Conservation (phyloP, 2,113 vertebrate genomes). For the Nerophis lumbriciformis region DNA sequence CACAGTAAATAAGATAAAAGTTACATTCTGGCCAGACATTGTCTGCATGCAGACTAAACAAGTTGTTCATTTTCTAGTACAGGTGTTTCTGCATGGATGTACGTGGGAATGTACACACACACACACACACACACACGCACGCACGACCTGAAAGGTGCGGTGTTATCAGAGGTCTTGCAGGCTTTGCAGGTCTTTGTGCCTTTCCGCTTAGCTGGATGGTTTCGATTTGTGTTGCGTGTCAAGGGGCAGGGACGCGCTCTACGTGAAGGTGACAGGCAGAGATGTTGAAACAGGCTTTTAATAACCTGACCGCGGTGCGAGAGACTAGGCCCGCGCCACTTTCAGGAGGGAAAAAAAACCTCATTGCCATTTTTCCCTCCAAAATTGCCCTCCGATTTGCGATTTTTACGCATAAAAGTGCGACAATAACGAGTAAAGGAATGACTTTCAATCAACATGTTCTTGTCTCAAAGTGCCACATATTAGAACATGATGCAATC, state of each 20-base stretch:
- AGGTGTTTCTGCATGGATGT: slow-evolving; percentile 30
- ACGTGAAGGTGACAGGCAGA: slow-evolving; percentile 69
- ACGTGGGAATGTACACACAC: slow-evolving; percentile 42
- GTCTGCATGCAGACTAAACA: neutral
- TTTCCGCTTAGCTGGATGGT: slow-evolving; percentile 90
- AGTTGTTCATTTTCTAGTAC: slow-evolving; percentile 12
- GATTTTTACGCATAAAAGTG: too few relatives aligned
- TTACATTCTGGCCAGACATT: too few relatives aligned
- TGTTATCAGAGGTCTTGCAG: slow-evolving; percentile 95
- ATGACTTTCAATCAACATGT: too few relatives aligned
- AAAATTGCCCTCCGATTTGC: too few relatives aligned
- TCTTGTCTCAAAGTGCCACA: too few relatives aligned
- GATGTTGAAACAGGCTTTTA: slow-evolving; percentile 41
- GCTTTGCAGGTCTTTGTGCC: slow-evolving; percentile 85
- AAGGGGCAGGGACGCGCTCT: slow-evolving; percentile 29
- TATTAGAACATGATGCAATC: too few relatives aligned
- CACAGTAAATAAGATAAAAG: too few relatives aligned
- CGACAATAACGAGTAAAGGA: too few relatives aligned
- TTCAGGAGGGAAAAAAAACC: too few relatives aligned
- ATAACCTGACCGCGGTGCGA: slow-evolving; percentile 23
- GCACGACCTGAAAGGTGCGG: slow-evolving; percentile 28
- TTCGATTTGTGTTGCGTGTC: slow-evolving; percentile 74
- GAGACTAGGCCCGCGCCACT: neutral
- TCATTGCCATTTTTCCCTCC: too few relatives aligned
- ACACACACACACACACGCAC: slow-evolving; percentile 2